These are phyloP conservation scores for Tenodera sinensis DNA, from an alignment of 2,888 invertebrate species.

Conservation along the genomic window DNA sequence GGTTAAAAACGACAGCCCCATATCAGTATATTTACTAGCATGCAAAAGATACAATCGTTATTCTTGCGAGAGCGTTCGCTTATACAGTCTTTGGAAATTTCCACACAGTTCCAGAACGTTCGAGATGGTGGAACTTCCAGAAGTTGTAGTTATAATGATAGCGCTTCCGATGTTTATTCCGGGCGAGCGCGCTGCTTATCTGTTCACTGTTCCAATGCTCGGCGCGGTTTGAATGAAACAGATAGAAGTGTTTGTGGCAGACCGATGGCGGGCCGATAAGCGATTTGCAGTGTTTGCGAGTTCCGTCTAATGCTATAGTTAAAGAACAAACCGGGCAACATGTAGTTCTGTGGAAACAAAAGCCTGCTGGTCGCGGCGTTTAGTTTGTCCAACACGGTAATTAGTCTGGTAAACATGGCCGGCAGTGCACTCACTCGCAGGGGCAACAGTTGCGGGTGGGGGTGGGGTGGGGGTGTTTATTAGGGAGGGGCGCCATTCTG, in stretches of 20 bases:
- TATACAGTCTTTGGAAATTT: no score
- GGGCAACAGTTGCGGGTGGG: conserved; percentile 8
- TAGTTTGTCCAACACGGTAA: conserved; percentile 27
- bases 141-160: no score
- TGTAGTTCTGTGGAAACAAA: conserved; percentile 33
- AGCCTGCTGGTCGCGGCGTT: neutral
- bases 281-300: neutral
- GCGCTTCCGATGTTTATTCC: no score
- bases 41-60: no score
- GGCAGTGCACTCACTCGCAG: neutral
- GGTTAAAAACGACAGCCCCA: no score
- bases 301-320: neutral
- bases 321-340: neutral
- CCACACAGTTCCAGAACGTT: no score
- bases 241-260: neutral
- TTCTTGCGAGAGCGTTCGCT: no score
- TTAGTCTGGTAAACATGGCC: conserved; percentile 32
- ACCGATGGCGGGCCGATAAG: neutral
- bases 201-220: no score
- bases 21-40: no score
- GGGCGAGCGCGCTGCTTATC: no score
- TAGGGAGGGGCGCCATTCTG: conserved; percentile 1
- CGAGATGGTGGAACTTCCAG: no score
- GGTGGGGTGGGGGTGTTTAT: conserved; percentile 17
- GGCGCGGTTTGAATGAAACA: no score